phyloP scores from a whole-genome alignment of 2,888 invertebrate species.

The Apodemia zela region DNA sequence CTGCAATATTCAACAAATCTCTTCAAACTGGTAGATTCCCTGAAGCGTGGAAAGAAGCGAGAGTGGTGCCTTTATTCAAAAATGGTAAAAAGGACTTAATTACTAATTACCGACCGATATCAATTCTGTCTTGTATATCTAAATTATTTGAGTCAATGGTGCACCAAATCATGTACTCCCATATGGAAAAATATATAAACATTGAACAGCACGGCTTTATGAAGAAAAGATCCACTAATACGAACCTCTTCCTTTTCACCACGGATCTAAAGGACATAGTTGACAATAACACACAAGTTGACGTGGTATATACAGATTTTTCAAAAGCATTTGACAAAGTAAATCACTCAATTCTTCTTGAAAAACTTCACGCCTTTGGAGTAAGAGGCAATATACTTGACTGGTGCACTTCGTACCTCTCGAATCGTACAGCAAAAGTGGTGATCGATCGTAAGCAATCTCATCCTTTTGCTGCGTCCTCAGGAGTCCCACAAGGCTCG shows the following conservation, averaged over 20 bases:
- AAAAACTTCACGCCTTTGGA: conserved; percentile 14
- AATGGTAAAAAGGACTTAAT: conserved; percentile 18
- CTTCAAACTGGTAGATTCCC: conserved; percentile 22
- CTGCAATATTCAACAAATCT: conserved; percentile 19
- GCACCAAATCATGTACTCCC: conserved; percentile 11
- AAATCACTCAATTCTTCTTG: conserved; percentile 13
- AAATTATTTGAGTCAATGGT: conserved; percentile 30
- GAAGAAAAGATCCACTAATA: conserved; percentile 19
- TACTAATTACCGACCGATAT: conserved; percentile 24
- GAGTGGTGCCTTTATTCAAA: conserved; percentile 24
- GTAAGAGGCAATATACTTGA: conserved; percentile 18
- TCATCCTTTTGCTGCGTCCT: conserved; percentile 2
- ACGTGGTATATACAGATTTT: conserved; percentile 22
- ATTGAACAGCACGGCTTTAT: conserved; percentile 21
- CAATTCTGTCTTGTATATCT: conserved; percentile 25
- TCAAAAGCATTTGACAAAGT: conserved; percentile 25
- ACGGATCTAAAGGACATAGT: conserved; percentile 10
- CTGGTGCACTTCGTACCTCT: conserved; percentile 22
- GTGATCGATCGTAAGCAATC: conserved; percentile 18
- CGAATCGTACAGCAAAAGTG: conserved; percentile 11
- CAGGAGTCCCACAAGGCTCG: conserved; percentile 23
- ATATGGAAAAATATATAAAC: conserved; percentile 21
- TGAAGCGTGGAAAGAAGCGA: conserved; percentile 22
- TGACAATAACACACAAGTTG: conserved; percentile 17
- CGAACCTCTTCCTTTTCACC: conserved; percentile 18